Percentiles rank a stretch among this genome's conserved stretches.
Conservation (phyloP, 1,140 invertebrate genomes). For the Leptopilina clavipes region DNA sequence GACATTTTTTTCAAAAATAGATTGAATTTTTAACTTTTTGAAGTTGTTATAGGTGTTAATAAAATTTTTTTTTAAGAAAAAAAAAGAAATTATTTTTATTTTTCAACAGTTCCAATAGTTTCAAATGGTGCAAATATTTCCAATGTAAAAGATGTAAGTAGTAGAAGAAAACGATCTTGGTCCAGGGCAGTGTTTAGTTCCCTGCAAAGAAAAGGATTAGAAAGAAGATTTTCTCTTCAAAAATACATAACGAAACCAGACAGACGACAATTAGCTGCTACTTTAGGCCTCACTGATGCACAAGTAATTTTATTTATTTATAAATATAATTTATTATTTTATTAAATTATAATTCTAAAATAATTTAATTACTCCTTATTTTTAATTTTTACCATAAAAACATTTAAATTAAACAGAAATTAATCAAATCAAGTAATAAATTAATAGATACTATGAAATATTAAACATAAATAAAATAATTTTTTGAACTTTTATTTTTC, state of each 20-base stretch:
- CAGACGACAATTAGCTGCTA: conserved; percentile 91
- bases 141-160: conserved; percentile 45
- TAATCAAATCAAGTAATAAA: no score
- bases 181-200: conserved; percentile 96
- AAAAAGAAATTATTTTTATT: conserved; percentile 2
- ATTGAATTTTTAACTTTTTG: no score
- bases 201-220: conserved; percentile 91
- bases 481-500: no score
- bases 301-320: conserved; percentile 75
- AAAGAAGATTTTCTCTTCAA: conserved; percentile 92
- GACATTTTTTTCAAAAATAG: neutral
- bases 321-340: neutral
- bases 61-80: no score
- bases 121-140: conserved; percentile 25
- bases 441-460: no score
- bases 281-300: conserved; percentile 91
- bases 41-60: no score
- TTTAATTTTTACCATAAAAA: conserved; percentile 36
- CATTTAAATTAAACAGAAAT: no score
- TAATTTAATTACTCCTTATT: neutral
- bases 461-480: no score
- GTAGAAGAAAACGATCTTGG: conserved; percentile 91
- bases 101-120: conserved; percentile 17
- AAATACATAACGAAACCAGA: conserved; percentile 97
- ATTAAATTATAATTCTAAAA: neutral